Evolutionary conservation across 2,888 invertebrate species (phyloP), one percentile per base, ranked within the genome.

Genomic region (Brachylomia viminalis): DNA sequence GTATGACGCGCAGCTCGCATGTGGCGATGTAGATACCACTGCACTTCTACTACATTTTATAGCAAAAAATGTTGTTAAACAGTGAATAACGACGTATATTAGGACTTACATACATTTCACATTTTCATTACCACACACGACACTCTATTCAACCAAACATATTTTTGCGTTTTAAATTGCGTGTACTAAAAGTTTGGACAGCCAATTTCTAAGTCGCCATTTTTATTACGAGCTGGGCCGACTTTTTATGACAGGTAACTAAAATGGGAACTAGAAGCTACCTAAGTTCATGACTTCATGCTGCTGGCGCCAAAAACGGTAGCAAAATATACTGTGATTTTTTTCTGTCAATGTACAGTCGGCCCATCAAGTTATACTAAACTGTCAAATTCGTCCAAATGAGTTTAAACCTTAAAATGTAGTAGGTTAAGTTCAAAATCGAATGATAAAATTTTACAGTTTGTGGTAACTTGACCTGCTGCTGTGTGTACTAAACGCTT

Each of bases 141-240:
- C 30, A 58, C n/a, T 65, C 0, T 0, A 61, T 61, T 47, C 38
- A 54, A 27, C 42, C 49, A 23, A 62, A 27, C 7, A 72, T 56
- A 45, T 56, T 49, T 78, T 49, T 42, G 1, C 2, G 7, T 38
- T 59, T 52, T 33, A 66, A 52, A 72, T n/a, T n/a, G 10, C 20
- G 30, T 17, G 8, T 54, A 38, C 30, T 62, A 66, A 65, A 80
- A 72, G n/a, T 75, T 77, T 47, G 74, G 79, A 74, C 74, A 72
- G n/a, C 27, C 66, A 67, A 70, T 85, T 74, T 72, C 17, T 59
- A n/a, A 30, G 42, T 49, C 54, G 52, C n/a, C n/a, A 70, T 75
- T 73, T 67, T 74, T 67, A 13, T 56, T 38, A 68, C 23, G 6
- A 54, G 42, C 42, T 15, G 17, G 13, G 38, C 56, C 47, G 70